These are phyloP conservation scores for Danio albolineatus DNA, from an alignment of 2,797 vertebrate species.

Conservation along the genomic window DNA sequence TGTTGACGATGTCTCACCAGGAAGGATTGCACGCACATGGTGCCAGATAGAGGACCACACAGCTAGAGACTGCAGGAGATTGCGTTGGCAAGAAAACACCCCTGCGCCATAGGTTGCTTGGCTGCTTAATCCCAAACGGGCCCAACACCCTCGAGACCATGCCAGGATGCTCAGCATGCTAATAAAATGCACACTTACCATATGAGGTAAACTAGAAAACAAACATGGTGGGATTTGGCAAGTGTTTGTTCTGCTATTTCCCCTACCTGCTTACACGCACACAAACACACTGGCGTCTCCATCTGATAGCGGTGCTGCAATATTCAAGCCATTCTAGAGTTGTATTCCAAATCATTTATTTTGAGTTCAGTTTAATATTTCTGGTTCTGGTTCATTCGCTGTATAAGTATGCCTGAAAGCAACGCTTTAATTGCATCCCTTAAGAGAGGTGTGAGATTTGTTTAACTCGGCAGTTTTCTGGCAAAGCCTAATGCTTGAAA, in stretches of 20 bases:
- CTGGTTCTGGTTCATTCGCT: conserved; percentile 36
- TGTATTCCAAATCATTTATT: conserved; percentile 53
- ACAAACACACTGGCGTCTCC: conserved; percentile 44
- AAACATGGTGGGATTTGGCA: conserved; percentile 68
- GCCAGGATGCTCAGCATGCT: conserved; percentile 58
- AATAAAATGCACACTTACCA: conserved; percentile 68
- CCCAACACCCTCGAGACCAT: conserved; percentile 44
- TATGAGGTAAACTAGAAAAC: conserved; percentile 67
- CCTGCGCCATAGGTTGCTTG: conserved; percentile 51
- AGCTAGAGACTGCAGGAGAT: conserved; percentile 60
- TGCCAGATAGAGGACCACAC: conserved; percentile 63
- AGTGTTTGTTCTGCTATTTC: conserved; percentile 46
- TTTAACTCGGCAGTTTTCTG: conserved; percentile 65
- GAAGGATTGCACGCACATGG: conserved; percentile 36
- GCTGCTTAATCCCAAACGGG: conserved; percentile 62
- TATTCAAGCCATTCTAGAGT: not conserved
- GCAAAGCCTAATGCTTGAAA: conserved; percentile 64
- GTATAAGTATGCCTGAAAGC: conserved; percentile 58
- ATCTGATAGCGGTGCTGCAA: conserved; percentile 7
- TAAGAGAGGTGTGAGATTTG: conserved; percentile 56
- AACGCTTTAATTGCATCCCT: conserved; percentile 56
- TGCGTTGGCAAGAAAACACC: conserved; percentile 60
- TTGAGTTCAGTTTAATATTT: conserved; percentile 35
- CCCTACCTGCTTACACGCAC: conserved; percentile 65
- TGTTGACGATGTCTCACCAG: conserved; percentile 39